Base-by-base conservation (phyloP, 1,140 invertebrate genomes). In the Macrobrachium nipponense region DNA sequence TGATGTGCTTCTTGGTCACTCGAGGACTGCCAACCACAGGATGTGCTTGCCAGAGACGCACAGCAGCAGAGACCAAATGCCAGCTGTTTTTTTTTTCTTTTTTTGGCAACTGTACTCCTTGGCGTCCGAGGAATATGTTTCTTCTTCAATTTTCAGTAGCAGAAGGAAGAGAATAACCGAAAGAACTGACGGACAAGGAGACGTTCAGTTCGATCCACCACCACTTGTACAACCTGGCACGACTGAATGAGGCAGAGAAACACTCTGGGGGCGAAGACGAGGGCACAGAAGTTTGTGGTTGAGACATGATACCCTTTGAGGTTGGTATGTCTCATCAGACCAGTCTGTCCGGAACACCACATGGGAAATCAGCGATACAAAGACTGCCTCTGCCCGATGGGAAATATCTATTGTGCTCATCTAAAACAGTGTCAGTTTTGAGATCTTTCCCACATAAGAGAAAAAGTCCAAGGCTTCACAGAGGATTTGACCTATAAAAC, bases 291-390 rank as follows among this genome's bases (percentile, higher is more conserved):
- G 72, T 44, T 27, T 86, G 84, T 58, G 84, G 84, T 86, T 51
- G 84, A 73, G 77, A 86, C 60, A 17, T 75, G 84, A 86, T 77
- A 66, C 78, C 27, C 10, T 61, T 60, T 86, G 84, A 86, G 84
- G 84, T 86, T 76, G 36, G 66, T 80, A 59, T 73, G 60, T 80
- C 84, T 78, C 84, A 86, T 80, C 77, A 79, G 75, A 86, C 84
- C 77, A 23, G 84, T 86, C 77, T 23, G 43, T 80, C 77, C 23
- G 70, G 77, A n/a, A 43, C 14, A 61, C 17, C 59, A 51, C 84
- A 80, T 80, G 77, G 78, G 77, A 75, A 86, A 43, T 73, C 23
- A 79, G 43, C 44, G 36, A 68, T 51, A 51, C 51, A 12, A 51
- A 51, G 51, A 51, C 51, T 51, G 51, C 51, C 51, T 10, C 7